Evolutionary conservation across 2,113 vertebrate genomes (phyloP), one percentile per base, ranked within the genome.

Genomic region (Danionella cerebrum): DNA sequence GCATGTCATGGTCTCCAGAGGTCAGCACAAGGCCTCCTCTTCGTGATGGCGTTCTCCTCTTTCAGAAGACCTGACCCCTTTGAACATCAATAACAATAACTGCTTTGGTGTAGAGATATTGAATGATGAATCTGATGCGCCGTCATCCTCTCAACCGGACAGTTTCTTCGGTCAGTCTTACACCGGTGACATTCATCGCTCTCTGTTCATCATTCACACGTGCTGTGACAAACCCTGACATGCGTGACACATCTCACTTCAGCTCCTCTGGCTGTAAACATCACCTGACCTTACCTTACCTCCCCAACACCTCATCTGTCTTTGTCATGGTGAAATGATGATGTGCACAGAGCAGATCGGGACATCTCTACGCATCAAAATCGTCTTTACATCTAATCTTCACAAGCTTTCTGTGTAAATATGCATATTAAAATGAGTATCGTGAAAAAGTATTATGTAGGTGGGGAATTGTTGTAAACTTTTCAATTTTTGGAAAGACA

Each of bases 161-260:
- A 42, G 48, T 39, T 52, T 45, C 48, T 65, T 7, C 33, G 48
- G n/a, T n/a, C n/a, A n/a, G n/a, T n/a, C n/a, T 65, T 52, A 51
- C 36, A 13, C 13, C n/a, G 35, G 63, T 74, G 66, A 52, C 47
- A 52, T 68, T 36, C 65, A 67, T 67, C 65, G 55, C 45, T 67
- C 51, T 25, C 41, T 1, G 35, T n/a, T n/a, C n/a, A n/a, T n/a
- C n/a, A n/a, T n/a, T n/a, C n/a, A n/a, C n/a, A n/a, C n/a, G n/a
- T 48, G 47, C 63, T 67, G 54, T 67, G 65, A 55, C 65, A 67
- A 55, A 36, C 44, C 65, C 65, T 67, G 65, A 42, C 65, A 44
- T 27, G 51, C 29, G 36, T 45, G 65, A 67, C 65, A 67, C 22
- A 55, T 67, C 51, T 67, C 65, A 67, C 65, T 55, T 67, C 14